Evolutionary conservation across 2,888 invertebrate species (phyloP), one percentile per base, ranked within the genome.

Genomic region (Cataglyphis rosenhaueri): DNA sequence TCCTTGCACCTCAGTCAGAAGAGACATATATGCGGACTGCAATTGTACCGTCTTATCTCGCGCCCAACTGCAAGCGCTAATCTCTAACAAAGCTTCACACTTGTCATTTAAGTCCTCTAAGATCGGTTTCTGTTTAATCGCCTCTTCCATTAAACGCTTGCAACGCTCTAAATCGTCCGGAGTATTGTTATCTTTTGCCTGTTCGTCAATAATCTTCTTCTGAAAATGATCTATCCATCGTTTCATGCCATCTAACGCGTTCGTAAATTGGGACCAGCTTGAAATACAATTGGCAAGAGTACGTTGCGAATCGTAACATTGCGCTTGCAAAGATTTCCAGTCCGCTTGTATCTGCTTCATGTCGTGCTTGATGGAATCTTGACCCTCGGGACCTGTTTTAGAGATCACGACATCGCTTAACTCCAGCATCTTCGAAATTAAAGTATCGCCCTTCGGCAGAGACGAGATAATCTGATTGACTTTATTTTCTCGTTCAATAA

Each of bases 81-180:
- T 96, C 93, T 98, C 98, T 97, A 98, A 97, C 0, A 98, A 95
- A 70, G 97, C 96, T 94, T 98, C 98, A 92, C 98, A 98, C 90
- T 97, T 96, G 92, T 98, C 98, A 91, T 97, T 98, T 0, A 98
- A 95, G 92, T 97, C 97, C 95, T 98, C 98, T 87, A 98, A 95
- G 25, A 97, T 96, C 35, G 97, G 96, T 94, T 98, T 98, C 90
- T 97, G 96, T 38, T 96, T 96, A 71, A 97, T 94, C 1, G 98
- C 97, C 95, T 98, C 97, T 21, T 97, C 96, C 32, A 98, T 95
- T 6, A 98, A 95, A 92, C 96, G 96, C 92, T 97, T 96, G 94
- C 97, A 97, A 87, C 96, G 96, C 21, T 96, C 96, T 85, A 98
- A 95, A 95, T 98, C 97, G 91, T 97, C 97, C 0, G 97, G 97